Evolutionary conservation across 1,140 invertebrate species (phyloP).

Genomic region (Bombus balteatus): DNA sequence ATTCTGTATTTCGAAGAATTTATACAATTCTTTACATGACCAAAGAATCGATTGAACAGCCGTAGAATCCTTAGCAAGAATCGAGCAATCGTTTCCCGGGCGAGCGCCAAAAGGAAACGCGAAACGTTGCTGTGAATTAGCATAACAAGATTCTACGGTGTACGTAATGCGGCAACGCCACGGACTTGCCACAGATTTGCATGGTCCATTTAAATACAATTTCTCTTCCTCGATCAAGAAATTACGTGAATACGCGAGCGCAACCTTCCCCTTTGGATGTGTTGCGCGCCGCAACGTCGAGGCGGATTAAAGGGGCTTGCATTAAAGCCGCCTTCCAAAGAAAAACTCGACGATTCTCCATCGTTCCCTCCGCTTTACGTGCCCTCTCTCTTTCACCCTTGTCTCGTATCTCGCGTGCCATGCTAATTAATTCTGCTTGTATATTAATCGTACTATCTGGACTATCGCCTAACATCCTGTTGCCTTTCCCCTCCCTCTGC

Average conservation of each 20-base stretch:
- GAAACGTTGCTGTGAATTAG: slow-evolving; percentile 55
- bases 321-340: slow-evolving; percentile 23
- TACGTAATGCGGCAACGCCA: slow-evolving; percentile 53
- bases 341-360: slow-evolving; percentile 11
- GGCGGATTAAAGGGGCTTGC: slow-evolving; percentile 50
- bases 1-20: no score
- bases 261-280: slow-evolving; percentile 11
- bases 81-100: neutral
- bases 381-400: no score
- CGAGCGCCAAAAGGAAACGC: slow-evolving; percentile 20
- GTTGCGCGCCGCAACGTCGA: slow-evolving; percentile 4
- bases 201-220: slow-evolving; percentile 73
- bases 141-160: slow-evolving; percentile 66
- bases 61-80: neutral
- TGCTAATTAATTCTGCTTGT: slow-evolving; percentile 44
- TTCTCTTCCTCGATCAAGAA: slow-evolving; percentile 70
- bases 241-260: slow-evolving; percentile 70
- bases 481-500: neutral
- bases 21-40: neutral
- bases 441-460: slow-evolving; percentile 22
- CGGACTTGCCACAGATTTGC: slow-evolving; percentile 54
- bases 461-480: neutral
- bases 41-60: slow-evolving; percentile 5
- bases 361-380: slow-evolving; percentile 5
- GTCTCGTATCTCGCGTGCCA: neutral